A percentile compares a stretch with the other conserved stretches of the same genome.
These are phyloP conservation scores for Acipenser transmontanus DNA, from an alignment of 2,797 vertebrate species.

Conservation along the genomic window DNA sequence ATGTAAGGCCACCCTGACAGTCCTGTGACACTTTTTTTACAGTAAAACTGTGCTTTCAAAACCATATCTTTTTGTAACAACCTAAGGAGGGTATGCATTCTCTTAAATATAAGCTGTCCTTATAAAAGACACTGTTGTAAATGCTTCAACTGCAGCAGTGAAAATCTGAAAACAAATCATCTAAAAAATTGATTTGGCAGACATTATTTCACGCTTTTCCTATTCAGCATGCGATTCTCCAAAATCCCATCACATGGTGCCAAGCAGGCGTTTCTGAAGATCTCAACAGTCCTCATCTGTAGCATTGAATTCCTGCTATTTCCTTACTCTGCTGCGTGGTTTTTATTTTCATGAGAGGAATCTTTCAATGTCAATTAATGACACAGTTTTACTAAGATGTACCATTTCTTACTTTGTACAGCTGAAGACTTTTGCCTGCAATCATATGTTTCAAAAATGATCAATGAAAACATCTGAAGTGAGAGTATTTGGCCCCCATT, in stretches of 20 bases:
- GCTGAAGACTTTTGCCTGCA: too few species aligned
- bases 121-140: too few species aligned
- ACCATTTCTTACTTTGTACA: not conserved
- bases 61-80: too few species aligned
- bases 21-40: too few species aligned
- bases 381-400: slow-evolving; percentile 2
- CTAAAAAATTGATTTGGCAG: slow-evolving; percentile 16
- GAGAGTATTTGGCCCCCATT: too few species aligned
- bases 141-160: slow-evolving; percentile 8
- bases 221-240: slow-evolving; percentile 4
- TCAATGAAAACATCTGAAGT: too few species aligned
- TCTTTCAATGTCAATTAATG: not conserved
- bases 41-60: too few species aligned
- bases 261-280: slow-evolving; percentile 13
- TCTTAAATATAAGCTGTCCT: too few species aligned
- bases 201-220: not conserved
- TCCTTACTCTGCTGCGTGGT: slow-evolving; percentile 6
- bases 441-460: too few species aligned
- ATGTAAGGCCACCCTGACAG: too few species aligned
- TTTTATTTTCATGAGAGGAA: slow-evolving; percentile 5
- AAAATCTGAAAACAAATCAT: slow-evolving; percentile 10
- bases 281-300: slow-evolving; percentile 15
- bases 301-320: slow-evolving; percentile 14
- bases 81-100: too few species aligned
- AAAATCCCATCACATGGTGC: slow-evolving; percentile 20